Evolutionary conservation across 2,888 invertebrate species (phyloP).

Genomic region (Lomographa bimaculata): DNA sequence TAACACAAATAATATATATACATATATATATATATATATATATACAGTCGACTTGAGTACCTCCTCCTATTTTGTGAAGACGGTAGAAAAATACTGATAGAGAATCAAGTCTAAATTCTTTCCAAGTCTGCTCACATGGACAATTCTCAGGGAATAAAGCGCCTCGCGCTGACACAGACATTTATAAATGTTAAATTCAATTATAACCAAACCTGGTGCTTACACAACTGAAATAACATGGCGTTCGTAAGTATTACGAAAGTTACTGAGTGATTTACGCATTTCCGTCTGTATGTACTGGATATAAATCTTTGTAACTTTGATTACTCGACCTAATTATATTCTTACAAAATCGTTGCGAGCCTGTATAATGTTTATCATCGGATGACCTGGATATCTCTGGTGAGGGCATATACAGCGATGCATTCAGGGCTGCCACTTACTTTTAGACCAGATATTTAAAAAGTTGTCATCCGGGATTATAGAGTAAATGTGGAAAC

Average conservation of each 20-base stretch:
- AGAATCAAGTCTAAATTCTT: too few species aligned
- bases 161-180: too few species aligned
- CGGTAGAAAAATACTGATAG: too few species aligned
- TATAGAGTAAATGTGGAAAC: too few species aligned
- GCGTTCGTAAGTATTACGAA: constrained; percentile 22
- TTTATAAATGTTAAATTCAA: background rate
- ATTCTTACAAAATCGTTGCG: constrained; percentile 35
- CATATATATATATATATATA: too few species aligned
- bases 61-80: too few species aligned
- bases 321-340: constrained; percentile 35
- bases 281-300: constrained; percentile 26
- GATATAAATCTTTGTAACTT: constrained; percentile 28
- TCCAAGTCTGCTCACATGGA: too few species aligned
- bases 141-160: too few species aligned
- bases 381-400: constrained; percentile 49
- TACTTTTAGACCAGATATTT: background rate
- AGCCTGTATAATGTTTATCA: constrained; percentile 49
- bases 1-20: too few species aligned
- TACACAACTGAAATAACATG: constrained; percentile 10
- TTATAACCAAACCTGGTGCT: background rate
- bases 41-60: too few species aligned
- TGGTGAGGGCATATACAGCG: constrained; percentile 36
- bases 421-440: constrained; percentile 18
- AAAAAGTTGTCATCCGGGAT: too few species aligned
- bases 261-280: constrained; percentile 21